Evolutionary conservation across 2,113 vertebrate genomes (phyloP).

Genomic region (Plestiodon gilberti): DNA sequence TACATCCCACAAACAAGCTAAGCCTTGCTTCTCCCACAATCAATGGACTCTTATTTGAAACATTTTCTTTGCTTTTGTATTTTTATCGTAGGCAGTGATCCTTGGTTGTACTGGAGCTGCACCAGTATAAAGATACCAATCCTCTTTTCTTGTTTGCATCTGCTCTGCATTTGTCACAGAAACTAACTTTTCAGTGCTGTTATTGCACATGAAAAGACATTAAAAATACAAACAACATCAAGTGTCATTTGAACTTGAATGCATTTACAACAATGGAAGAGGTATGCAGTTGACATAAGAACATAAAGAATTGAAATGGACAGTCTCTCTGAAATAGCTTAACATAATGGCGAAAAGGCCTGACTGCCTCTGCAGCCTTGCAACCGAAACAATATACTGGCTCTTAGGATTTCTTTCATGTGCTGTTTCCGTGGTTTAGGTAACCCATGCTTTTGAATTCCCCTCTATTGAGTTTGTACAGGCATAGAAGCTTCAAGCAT

Average conservation of each 20-base stretch:
- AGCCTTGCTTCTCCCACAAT: not conserved
- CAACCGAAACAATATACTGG: not conserved
- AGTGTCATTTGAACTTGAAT: not conserved
- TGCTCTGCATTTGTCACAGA: not conserved
- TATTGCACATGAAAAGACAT: not conserved
- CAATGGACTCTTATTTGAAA: constrained; percentile 7
- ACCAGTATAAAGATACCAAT: not conserved
- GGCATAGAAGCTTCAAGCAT: constrained; percentile 34
- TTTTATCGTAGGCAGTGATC: not conserved
- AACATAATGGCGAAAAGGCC: constrained; percentile 15
- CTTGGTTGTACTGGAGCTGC: not conserved
- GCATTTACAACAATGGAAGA: not conserved
- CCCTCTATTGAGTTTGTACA: constrained; percentile 31
- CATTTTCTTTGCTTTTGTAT: not conserved
- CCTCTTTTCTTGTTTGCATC: not conserved
- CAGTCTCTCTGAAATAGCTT: constrained; percentile 12
- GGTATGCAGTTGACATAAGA: not conserved
- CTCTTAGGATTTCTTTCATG: not conserved
- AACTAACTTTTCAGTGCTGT: not conserved
- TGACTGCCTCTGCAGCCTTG: not conserved
- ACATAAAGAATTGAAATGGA: not conserved
- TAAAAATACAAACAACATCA: not conserved
- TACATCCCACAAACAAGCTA: not conserved
- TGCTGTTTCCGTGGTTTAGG: constrained; percentile 25
- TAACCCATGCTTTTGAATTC: constrained; percentile 27